These are phyloP conservation scores for Halictus ligatus DNA, from an alignment of 2,888 invertebrate genomes.

Conservation along the genomic window DNA sequence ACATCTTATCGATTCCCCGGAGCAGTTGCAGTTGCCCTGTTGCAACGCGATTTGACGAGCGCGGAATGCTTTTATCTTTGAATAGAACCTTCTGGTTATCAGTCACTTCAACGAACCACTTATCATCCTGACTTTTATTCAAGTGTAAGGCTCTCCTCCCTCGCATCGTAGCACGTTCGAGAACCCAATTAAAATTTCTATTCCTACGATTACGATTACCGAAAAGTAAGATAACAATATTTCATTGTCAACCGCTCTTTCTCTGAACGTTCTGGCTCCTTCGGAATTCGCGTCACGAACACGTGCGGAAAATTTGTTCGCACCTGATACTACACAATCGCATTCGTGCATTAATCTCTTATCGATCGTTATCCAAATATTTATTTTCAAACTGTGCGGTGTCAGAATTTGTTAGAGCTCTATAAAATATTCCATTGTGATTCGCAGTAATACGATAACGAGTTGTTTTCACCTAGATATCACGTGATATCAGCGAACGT, in stretches of 20 bases:
- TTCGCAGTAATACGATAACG: not conserved
- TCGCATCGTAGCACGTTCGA: not conserved
- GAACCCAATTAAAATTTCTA: not conserved
- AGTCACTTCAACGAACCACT: not conserved
- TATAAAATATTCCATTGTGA: conserved; percentile 19
- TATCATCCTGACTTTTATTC: not conserved
- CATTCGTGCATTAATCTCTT: not conserved
- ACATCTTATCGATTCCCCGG: not conserved
- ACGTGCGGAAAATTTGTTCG: not conserved
- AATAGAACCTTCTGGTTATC: not conserved
- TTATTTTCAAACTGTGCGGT: not conserved
- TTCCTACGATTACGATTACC: not conserved
- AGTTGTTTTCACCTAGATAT: not conserved
- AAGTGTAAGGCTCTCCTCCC: not conserved
- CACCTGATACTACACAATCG: not conserved
- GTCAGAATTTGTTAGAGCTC: not conserved
- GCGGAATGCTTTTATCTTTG: not conserved
- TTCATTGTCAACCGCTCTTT: not conserved
- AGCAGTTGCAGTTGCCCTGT: not conserved
- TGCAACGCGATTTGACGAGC: not conserved
- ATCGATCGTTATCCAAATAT: not conserved
- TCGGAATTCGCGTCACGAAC: not conserved
- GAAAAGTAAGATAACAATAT: too few relatives aligned
- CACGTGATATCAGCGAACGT: not conserved
- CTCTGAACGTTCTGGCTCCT: not conserved